These are phyloP conservation scores for Dyspetes luteomarginatus DNA, from an alignment of 2,888 invertebrate species.

Conservation along the genomic window DNA sequence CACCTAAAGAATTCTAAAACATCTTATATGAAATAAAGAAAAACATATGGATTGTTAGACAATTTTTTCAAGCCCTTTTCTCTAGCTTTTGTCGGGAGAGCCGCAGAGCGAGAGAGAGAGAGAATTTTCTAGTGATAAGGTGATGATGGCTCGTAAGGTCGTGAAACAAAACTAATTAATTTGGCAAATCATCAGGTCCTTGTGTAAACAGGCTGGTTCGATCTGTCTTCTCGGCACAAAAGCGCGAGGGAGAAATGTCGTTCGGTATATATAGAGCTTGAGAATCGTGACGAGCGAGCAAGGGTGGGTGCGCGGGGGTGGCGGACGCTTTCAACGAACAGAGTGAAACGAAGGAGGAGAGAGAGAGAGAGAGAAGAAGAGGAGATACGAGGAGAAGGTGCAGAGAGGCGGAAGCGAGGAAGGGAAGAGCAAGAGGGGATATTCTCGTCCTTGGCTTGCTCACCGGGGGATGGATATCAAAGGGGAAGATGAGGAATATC, in stretches of 20 bases:
- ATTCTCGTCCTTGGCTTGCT: conserved; percentile 64
- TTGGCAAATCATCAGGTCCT: conserved; percentile 78
- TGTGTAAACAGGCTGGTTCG: conserved; percentile 80
- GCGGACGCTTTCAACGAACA: conserved; percentile 47
- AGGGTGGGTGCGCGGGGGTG: conserved; percentile 32
- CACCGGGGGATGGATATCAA: conserved; percentile 79
- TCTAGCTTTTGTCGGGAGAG: conserved; percentile 1
- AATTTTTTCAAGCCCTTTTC: conserved; percentile 10
- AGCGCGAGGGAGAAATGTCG: conserved; percentile 60
- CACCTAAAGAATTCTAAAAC: no score
- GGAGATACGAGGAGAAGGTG: conserved; percentile 14
- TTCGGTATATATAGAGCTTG: conserved; percentile 53
- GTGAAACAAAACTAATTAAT: conserved; percentile 76
- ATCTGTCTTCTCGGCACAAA: conserved; percentile 76
- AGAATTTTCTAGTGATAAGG: conserved; percentile 8
- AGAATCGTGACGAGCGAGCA: conserved; percentile 54
- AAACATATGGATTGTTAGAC: not conserved
- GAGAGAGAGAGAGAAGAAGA: conserved; percentile 28
- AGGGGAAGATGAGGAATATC: conserved; percentile 82
- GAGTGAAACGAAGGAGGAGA: conserved; percentile 52
- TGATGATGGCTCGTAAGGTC: conserved; percentile 49
- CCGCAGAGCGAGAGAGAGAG: not conserved
- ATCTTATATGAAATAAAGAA: not conserved
- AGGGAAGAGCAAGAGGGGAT: conserved; percentile 50
- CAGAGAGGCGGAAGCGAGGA: conserved; percentile 49